These are phyloP conservation scores for Drosophila neotestacea DNA, from an alignment of 2,888 invertebrate genomes.

Conservation along the genomic window DNA sequence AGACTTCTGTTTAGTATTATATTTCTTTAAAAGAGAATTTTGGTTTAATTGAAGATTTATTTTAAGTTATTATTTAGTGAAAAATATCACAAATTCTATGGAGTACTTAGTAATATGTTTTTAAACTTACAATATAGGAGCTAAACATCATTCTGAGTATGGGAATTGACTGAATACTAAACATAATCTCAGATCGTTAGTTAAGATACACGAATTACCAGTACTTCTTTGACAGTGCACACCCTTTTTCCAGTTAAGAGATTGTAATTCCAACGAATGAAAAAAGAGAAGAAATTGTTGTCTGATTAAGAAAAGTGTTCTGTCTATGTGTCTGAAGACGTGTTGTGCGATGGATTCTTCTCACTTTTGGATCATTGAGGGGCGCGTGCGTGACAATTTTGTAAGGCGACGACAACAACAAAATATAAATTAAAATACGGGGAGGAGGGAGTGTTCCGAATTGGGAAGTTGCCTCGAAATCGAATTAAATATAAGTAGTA, in stretches of 20 bases:
- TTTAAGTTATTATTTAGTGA: no score
- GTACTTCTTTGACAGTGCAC: neutral
- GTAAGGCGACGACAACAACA: conserved; percentile 65
- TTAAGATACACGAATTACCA: neutral
- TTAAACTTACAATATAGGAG: neutral
- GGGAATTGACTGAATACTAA: neutral
- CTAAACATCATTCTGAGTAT: no score
- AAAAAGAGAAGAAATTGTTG: conserved; percentile 21
- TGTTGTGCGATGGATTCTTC: conserved; percentile 52
- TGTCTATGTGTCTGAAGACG: conserved; percentile 32
- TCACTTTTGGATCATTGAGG: conserved; percentile 30
- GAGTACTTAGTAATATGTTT: no score
- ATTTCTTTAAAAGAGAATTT: no score
- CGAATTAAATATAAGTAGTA: conserved; percentile 74
- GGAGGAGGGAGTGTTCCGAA: conserved; percentile 26
- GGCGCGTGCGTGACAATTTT: conserved; percentile 70
- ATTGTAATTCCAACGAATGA: conserved; percentile 43
- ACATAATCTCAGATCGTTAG: conserved; percentile 9
- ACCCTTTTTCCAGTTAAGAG: conserved; percentile 51
- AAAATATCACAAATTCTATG: no score
- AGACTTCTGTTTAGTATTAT: no score
- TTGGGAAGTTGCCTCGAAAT: conserved; percentile 48
- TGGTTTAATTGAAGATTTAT: no score
- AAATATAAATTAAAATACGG: conserved; percentile 70
- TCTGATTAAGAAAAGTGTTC: conserved; percentile 42